Conservation (phyloP, 92 coral and sea anemone species). For the Epizoanthus scotinus region DNA sequence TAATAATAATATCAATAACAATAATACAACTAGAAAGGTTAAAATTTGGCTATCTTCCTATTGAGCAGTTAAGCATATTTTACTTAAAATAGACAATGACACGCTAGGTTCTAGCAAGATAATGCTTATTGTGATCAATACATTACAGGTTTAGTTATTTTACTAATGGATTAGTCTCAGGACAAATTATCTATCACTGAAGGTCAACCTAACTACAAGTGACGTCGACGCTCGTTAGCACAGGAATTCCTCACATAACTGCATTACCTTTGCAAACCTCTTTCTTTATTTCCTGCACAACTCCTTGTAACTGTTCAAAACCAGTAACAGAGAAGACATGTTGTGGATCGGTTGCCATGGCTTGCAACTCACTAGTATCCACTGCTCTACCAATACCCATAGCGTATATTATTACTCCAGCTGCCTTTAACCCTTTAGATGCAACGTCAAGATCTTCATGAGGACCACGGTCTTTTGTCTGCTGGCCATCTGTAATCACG, state of each 20-base stretch:
- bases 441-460: constrained; percentile 22
- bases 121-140: no score
- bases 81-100: no score
- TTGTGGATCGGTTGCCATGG: constrained; percentile 35
- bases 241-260: background rate
- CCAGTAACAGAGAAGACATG: background rate
- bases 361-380: constrained; percentile 7
- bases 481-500: constrained; percentile 27
- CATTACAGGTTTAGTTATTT: no score
- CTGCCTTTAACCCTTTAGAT: constrained; percentile 9
- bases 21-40: no score
- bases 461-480: constrained; percentile 25
- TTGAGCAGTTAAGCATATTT: no score
- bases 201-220: background rate
- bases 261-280: constrained; percentile 29
- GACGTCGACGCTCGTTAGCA: background rate
- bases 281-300: constrained; percentile 6
- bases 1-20: no score
- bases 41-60: no score
- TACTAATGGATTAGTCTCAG: no score
- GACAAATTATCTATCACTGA: background rate
- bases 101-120: no score
- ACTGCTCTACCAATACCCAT: constrained; percentile 23
- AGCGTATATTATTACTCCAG: constrained; percentile 21
- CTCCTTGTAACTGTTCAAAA: constrained; percentile 7